Evolutionary conservation across 2,888 invertebrate genomes (phyloP), one percentile per base, ranked within the genome.

Genomic region (Phyllotreta cruciferae): DNA sequence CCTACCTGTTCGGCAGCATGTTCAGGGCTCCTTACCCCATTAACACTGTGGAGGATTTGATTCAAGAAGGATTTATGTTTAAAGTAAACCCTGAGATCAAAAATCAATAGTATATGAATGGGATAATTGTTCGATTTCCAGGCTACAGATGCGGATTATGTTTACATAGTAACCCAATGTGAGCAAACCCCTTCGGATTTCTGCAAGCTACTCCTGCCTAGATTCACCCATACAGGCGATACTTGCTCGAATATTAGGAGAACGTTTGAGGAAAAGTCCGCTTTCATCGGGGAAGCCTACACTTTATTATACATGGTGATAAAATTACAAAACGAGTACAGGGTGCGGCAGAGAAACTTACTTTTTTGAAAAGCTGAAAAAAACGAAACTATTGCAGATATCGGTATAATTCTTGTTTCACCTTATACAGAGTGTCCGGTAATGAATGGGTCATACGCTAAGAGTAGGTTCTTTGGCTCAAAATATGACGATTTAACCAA

Each of bases 41-140:
- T 24, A 45, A 55, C 11, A 56, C 34, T 37, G 56, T 68, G 10
- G 67, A 66, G 6, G 65, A 60, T 6, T 41, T 70, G 35, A 41
- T 66, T 1, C 53, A 44, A 6, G 56, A 55, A 6, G 55, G 55
- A 14, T 70, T 61, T 36, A 42, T 24, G 41, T 66, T 69, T 49
- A 52, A 64, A 42, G 67, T 65, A 35, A 41, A 49, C 3, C 13
- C 1, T 4, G 24, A 24, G 24, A 24, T 24, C 4, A 39, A 39
- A 39, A 39, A n/a, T 38, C 3, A 39, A 9, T 39, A 3, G 10
- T 5, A n/a, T 39, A 39, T 8, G 6, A 39, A 39, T 39, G 10
- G 41, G 9, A 39, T 39, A n/a, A 39, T 5, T 4, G 6, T 4
- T 2, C 10, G 41, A 14, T 14, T 47, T 47, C 34, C 34, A 47